These are phyloP conservation scores for Eupithecia vulgata DNA, from an alignment of 2,888 invertebrate species.

Conservation along the genomic window DNA sequence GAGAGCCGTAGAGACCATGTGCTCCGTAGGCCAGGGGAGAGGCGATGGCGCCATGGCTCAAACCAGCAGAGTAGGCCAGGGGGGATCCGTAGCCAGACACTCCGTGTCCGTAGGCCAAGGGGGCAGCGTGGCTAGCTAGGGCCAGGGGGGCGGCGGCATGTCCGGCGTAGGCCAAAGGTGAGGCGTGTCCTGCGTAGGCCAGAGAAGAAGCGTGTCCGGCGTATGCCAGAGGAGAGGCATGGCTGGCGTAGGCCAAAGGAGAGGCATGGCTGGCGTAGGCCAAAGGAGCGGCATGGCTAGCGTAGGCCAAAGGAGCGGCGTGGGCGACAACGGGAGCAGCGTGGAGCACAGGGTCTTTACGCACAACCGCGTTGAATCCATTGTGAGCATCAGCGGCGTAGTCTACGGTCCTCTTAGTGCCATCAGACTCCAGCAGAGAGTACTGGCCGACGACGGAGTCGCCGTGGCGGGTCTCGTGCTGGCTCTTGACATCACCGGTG, in stretches of 20 bases:
- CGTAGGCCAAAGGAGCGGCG: conserved; percentile 52
- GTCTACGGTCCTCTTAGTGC: conserved; percentile 86
- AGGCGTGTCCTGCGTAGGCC: conserved; percentile 46
- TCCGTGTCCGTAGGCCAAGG: conserved; percentile 41
- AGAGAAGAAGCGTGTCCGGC: conserved; percentile 50
- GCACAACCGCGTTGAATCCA: conserved; percentile 84
- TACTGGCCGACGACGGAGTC: conserved; percentile 84
- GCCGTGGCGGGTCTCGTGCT: conserved; percentile 86
- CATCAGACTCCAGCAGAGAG: conserved; percentile 84
- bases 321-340: conserved; percentile 62
- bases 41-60: conserved; percentile 48
- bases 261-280: conserved; percentile 48
- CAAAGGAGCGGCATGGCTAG: conserved; percentile 51
- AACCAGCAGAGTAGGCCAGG: conserved; percentile 46
- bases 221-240: conserved; percentile 53
- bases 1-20: conserved; percentile 55
- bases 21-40: conserved; percentile 53
- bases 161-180: not conserved
- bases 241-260: conserved; percentile 50
- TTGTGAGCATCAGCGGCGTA: conserved; percentile 82
- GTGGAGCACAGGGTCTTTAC: conserved; percentile 72
- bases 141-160: conserved; percentile 42
- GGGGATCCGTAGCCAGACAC: conserved; percentile 43
- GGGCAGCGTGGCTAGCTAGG: conserved; percentile 49
- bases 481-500: conserved; percentile 81